A percentile compares a stretch with the other conserved stretches of the same genome.
phyloP scores from a whole-genome alignment of 1,140 invertebrate genomes.

The Araneus ventricosus region DNA sequence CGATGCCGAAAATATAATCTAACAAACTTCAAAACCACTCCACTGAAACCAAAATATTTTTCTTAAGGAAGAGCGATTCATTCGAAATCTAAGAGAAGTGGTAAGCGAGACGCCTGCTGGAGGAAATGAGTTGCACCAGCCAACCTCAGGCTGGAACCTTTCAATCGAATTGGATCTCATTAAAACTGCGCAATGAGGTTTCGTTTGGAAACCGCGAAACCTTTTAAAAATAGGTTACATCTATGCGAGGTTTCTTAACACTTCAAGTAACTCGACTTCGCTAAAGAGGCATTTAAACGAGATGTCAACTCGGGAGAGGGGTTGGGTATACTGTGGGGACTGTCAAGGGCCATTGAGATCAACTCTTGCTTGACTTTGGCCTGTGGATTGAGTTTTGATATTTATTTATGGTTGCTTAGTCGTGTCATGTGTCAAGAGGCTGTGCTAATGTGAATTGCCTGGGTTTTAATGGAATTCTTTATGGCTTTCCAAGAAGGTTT shows the following conservation, averaged over 20 bases:
- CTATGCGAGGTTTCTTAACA: background rate
- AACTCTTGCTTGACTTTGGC: background rate
- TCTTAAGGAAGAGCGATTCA: background rate
- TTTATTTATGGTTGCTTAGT: background rate
- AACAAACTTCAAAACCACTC: background rate
- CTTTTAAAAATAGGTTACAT: slow-evolving; percentile 18
- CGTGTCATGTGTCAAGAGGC: background rate
- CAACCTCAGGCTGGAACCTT: background rate
- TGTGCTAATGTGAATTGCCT: background rate
- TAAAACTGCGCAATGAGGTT: background rate
- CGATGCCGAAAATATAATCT: background rate
- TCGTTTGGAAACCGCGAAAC: background rate
- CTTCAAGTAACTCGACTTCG: background rate
- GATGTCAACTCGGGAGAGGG: background rate
- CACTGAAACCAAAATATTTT: slow-evolving; percentile 10
- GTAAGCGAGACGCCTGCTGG: background rate
- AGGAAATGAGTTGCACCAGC: background rate
- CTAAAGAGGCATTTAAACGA: background rate
- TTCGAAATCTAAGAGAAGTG: background rate
- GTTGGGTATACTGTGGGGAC: background rate
- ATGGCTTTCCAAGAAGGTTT: no score
- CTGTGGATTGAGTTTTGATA: background rate
- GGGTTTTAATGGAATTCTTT: background rate
- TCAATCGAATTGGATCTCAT: slow-evolving; percentile 8
- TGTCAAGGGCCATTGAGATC: background rate